Base-by-base conservation (phyloP, 2,888 invertebrate species). In the Tiliacea citrago region DNA sequence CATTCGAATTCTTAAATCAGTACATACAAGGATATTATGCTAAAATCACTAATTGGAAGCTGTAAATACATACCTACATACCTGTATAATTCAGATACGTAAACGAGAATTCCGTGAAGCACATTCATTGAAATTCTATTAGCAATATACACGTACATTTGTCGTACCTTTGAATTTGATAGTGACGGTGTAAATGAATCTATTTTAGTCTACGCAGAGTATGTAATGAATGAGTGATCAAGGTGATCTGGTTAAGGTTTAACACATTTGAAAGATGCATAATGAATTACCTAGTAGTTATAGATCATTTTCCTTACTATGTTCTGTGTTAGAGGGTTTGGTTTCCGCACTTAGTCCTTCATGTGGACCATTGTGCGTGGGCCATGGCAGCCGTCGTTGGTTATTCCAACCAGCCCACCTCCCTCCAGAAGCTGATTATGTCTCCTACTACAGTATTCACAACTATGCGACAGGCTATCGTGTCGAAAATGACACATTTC, bases 111-210 rank as follows among this genome's bases (percentile, higher is more conserved):
- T 68, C 63, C 55, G 45, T 18, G 42, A 62, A 70, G 74, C 57
- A 83, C 57, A 70, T 79, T 81, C 79, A 83, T 74, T 83, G 83
- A 83, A 83, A 74, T 81, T 81, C 71, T 84, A 68, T 80, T 69
- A 80, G 67, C 62, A 63, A 63, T 67, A 67, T 62, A 79, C 45
- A 58, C 51, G 68, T 68, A 57, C 29, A 60, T 57, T 53, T 57
- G 75, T 74, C 57, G 66, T 57, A 47, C 21, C 16, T n/a, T n/a
- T 29, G 12, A 39, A 39, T 81, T 74, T 51, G 39, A 55, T 72
- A 58, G 82, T 69, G 73, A 42, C 16, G 7, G 49, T 60, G 63
- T 65, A 61, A 79, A 74, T 24, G 61, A 61, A 66, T 83, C 60
- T 71, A 74, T 83, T 83, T 79, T 16, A 74, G 60, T 42, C 29